These are phyloP conservation scores for Aphelenchoides bicaudatus DNA, from an alignment of 2,888 invertebrate species.

Conservation along the genomic window DNA sequence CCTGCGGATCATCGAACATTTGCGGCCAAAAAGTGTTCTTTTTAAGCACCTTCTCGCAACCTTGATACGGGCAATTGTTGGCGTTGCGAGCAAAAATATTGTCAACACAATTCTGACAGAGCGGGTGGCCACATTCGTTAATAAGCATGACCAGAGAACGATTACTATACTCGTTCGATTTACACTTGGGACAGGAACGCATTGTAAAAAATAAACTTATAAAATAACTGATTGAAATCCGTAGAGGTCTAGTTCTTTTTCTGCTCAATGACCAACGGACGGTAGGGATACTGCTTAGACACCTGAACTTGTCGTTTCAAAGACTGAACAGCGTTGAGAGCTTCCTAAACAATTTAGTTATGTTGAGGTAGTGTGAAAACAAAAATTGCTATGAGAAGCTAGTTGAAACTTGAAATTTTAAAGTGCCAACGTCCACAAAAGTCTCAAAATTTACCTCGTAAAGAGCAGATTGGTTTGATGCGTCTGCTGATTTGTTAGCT, in stretches of 20 bases:
- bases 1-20: slow-evolving; percentile 87
- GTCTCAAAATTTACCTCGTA: slow-evolving; percentile 41
- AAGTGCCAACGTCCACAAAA: no score
- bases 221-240: slow-evolving; percentile 7
- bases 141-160: slow-evolving; percentile 90
- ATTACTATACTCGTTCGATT: slow-evolving; percentile 91
- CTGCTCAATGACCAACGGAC: slow-evolving; percentile 51
- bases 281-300: slow-evolving; percentile 42
- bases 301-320: slow-evolving; percentile 41
- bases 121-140: slow-evolving; percentile 92
- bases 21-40: slow-evolving; percentile 87
- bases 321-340: slow-evolving; percentile 34
- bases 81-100: slow-evolving; percentile 91
- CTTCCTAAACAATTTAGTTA: no score
- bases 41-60: slow-evolving; percentile 73
- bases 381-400: no score
- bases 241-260: slow-evolving; percentile 12
- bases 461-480: slow-evolving; percentile 36
- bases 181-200: slow-evolving; percentile 85
- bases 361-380: no score
- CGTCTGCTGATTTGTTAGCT: slow-evolving; percentile 40
- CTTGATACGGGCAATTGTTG: slow-evolving; percentile 80
- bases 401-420: no score
- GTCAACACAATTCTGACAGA: slow-evolving; percentile 96
- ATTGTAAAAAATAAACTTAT: slow-evolving; percentile 30